Evolutionary conservation across 2,797 vertebrate genomes (phyloP), one percentile per base, ranked within the genome.

Genomic region (Harpagifer antarcticus): DNA sequence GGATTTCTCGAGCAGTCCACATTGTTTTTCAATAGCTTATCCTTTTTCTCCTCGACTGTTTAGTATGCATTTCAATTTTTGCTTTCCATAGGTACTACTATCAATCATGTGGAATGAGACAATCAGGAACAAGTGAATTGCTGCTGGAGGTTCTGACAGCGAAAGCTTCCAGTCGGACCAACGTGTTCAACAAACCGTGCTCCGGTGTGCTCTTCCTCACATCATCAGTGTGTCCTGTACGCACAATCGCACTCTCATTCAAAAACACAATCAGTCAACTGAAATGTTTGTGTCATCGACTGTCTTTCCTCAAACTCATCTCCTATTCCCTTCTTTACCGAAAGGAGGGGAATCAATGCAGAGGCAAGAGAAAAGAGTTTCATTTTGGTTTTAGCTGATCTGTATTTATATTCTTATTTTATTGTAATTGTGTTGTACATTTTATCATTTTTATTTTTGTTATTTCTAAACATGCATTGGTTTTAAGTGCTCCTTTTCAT

Each of bases 201-300:
- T 72, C 53, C 0, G 40, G 56, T 78, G 68, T 53, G 45, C 59
- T 57, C 44, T 50, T 75, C 44, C 70, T 76, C 75, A 49, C 62
- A 85, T 75, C 72, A 72, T 82, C 88, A 77, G 61, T 64, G 78
- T 53, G 78, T 79, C 81, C 74, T 82, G 78, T 37, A 66, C 15
- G 59, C 79, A 76, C 81, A 78, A 71, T 80, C 64, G 19, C 66
- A 58, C 69, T 61, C 60, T 75, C 53, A 68, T 71, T 74, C 67
- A 59, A 76, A 76, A 88, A 83, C 78, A 74, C 80, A 92, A 93
- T 94, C 93, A 83, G 83, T 94, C 93, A 94, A 86, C 82, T 61
- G 86, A 92, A 94, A 88, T 79, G 58, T 83, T 83, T 61, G 53
- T 90, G 92, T 92, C 90, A 79, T 73, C 55, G 44, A 60, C 85